These are phyloP conservation scores for Protobothrops mucrosquamatus DNA, from an alignment of 2,113 vertebrate genomes.

Conservation along the genomic window DNA sequence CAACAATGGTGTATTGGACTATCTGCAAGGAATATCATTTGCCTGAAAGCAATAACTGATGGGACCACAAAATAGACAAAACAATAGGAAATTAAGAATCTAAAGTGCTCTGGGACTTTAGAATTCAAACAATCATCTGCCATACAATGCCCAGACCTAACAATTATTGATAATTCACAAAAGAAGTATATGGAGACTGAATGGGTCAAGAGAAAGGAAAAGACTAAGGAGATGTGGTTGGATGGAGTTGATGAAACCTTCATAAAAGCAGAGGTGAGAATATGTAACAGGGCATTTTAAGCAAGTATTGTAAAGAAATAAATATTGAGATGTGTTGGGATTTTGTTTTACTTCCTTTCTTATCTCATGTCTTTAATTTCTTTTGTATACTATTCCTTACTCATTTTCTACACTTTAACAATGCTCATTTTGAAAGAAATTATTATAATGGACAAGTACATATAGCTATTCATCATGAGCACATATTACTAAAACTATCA, in stretches of 20 bases:
- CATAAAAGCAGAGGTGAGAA: background rate
- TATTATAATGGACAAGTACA: background rate
- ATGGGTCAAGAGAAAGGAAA: background rate
- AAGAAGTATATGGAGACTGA: background rate
- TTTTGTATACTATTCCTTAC: background rate
- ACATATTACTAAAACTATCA: background rate
- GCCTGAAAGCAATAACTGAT: background rate
- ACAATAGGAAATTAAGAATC: background rate
- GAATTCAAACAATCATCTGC: background rate
- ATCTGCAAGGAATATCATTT: background rate
- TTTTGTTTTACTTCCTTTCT: background rate
- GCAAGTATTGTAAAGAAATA: background rate
- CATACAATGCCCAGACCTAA: background rate
- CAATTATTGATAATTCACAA: background rate
- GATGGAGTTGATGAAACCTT: background rate
- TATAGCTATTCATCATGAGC: background rate
- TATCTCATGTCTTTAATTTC: background rate
- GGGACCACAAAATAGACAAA: background rate
- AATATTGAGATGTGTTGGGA: background rate
- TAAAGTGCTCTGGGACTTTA: background rate
- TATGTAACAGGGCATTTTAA: no score
- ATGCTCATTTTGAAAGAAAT: background rate
- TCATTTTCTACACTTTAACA: background rate
- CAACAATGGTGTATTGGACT: background rate
- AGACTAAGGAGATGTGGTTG: background rate